Conservation (phyloP, 2,888 invertebrate genomes). For the Cylindroiulus punctatus region DNA sequence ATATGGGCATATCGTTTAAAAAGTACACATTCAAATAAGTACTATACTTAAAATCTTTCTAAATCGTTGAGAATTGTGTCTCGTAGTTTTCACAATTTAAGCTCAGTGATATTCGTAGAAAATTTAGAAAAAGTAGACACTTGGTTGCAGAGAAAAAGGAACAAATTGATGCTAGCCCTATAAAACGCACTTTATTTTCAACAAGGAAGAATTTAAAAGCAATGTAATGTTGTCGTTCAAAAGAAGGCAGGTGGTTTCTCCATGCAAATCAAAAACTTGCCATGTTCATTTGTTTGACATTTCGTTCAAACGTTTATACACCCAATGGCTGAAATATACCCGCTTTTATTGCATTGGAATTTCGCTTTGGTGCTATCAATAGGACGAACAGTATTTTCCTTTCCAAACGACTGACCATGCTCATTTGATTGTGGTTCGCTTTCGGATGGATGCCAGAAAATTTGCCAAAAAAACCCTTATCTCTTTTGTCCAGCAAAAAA, state of each 20-base stretch:
- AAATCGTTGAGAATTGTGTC: too few species aligned
- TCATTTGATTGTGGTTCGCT: neutral
- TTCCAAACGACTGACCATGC: conserved; percentile 24
- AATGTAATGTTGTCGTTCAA: neutral
- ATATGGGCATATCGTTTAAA: too few species aligned
- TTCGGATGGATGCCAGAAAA: conserved; percentile 1
- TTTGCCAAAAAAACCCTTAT: neutral
- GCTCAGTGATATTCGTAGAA: too few species aligned
- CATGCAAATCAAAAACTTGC: neutral
- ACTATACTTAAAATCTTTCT: too few species aligned
- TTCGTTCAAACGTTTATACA: neutral
- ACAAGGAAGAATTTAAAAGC: too few species aligned
- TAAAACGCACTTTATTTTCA: too few species aligned
- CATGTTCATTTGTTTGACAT: neutral
- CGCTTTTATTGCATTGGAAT: conserved; percentile 11
- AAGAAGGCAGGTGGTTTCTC: too few species aligned
- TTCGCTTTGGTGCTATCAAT: neutral
- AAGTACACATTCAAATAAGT: too few species aligned
- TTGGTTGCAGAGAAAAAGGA: too few species aligned
- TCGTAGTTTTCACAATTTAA: too few species aligned
- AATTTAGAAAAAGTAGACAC: too few species aligned
- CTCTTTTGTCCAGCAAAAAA: conserved; percentile 28
- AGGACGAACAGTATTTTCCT: neutral
- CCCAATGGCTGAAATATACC: neutral
- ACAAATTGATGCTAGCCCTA: too few species aligned